These are phyloP conservation scores for Triplophysa siluroides DNA, from an alignment of 2,113 vertebrate species.

Conservation along the genomic window DNA sequence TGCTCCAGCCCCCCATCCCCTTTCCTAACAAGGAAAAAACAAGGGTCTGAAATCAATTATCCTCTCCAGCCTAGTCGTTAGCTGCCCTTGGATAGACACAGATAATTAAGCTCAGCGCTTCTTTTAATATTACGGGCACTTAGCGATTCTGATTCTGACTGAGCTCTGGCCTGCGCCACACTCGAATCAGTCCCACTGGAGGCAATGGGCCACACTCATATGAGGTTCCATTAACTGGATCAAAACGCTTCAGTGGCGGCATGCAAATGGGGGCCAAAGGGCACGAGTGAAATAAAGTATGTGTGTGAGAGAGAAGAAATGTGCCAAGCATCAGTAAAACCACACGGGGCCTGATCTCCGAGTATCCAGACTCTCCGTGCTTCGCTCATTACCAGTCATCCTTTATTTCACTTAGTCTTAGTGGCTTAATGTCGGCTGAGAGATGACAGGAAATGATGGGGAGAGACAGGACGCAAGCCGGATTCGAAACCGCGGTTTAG, in stretches of 20 bases:
- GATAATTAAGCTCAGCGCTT: conserved; percentile 72
- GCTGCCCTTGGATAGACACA: conserved; percentile 75
- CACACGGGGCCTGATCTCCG: background rate
- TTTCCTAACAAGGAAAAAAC: conserved; percentile 46
- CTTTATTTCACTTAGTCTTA: too few species aligned
- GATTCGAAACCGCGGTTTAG: background rate
- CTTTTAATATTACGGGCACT: conserved; percentile 55
- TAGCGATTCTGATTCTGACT: conserved; percentile 47
- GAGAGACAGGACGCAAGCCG: background rate
- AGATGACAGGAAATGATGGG: background rate
- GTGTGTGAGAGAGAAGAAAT: conserved; percentile 10
- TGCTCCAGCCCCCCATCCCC: conserved; percentile 1
- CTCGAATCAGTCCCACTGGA: conserved; percentile 53
- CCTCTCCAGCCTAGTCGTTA: conserved; percentile 71
- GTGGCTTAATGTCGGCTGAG: too few species aligned
- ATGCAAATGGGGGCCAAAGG: conserved; percentile 34
- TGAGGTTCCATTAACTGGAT: conserved; percentile 52
- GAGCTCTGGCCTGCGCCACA: conserved; percentile 48
- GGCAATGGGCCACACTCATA: conserved; percentile 53
- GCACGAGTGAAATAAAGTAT: background rate
- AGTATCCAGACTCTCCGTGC: background rate
- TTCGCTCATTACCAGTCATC: background rate
- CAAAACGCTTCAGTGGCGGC: conserved; percentile 42
- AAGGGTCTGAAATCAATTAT: conserved; percentile 75
- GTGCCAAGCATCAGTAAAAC: conserved; percentile 29